Conservation (phyloP, 2,797 vertebrate genomes). For the Phataginus tricuspis region DNA sequence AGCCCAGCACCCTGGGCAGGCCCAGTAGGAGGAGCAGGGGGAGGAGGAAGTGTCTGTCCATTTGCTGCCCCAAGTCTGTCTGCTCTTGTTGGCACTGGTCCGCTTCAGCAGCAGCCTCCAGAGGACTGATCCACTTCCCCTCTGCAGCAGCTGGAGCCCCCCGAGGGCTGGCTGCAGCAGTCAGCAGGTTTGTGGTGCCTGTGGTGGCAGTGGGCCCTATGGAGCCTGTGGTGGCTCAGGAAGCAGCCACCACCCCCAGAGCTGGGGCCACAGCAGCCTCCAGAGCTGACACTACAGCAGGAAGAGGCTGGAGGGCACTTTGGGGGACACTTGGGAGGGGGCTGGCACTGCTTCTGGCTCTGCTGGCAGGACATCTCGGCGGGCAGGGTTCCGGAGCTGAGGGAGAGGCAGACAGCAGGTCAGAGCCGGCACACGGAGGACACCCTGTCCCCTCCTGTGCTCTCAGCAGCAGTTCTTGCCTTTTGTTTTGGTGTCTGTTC, state of each 20-base stretch:
- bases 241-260: background rate
- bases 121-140: conserved; percentile 2
- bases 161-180: background rate
- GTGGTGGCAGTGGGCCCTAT: background rate
- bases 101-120: conserved; percentile 51
- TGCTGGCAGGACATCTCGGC: conserved; percentile 54
- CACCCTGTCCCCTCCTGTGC: background rate
- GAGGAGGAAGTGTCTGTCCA: background rate
- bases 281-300: background rate
- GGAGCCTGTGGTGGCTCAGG: background rate
- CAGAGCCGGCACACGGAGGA: background rate
- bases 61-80: fast-evolving
- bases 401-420: background rate
- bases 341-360: conserved; percentile 54
- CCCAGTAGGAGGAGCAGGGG: too few species aligned
- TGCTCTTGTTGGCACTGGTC: background rate
- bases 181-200: background rate
- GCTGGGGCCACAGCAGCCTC: background rate
- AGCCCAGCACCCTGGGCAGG: background rate
- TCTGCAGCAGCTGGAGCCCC: background rate
- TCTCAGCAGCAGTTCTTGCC: background rate
- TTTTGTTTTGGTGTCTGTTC: background rate
- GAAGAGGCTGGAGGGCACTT: background rate
- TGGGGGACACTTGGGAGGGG: conserved; percentile 19
- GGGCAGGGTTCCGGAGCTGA: background rate